Base-by-base conservation (phyloP, 2,797 vertebrate genomes). In the Lerista edwardsae region DNA sequence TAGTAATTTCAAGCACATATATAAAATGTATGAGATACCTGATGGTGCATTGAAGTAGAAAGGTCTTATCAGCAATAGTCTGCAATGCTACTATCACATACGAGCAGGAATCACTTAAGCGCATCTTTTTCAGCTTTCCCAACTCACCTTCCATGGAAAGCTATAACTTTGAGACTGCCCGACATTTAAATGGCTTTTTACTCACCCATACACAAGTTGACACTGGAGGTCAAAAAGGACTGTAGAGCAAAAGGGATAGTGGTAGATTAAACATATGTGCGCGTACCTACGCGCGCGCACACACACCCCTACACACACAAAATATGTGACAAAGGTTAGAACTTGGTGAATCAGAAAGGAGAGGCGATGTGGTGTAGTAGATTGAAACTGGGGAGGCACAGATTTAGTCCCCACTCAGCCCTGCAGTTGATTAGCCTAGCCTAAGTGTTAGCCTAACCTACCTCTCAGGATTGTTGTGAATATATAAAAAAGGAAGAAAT, bases 1-100 rank as follows among this genome's bases (percentile, higher is more conserved):
- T 86, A 64, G 65, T 71, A 65, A 81, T 77, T 68, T 76, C 57
- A n/a, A 71, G 59, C 55, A 86, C 67, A 86, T 72, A 86, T 86
- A 86, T 86, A 86, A 86, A 86, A 86, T 86, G 84, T 73, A 86
- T 82, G 79, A 86, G 79, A 86, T 72, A 86, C 74, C 39, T 86
- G 74, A 69, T 55, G 41, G 79, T 55, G 57, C 79, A 81, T 74
- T 86, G 79, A 86, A 44, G 84, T 71, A 82, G 84, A 86, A 86
- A 86, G 79, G 84, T 71, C 73, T 86, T 86, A 82, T 86, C 84
- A 3, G 57, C 74, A 77, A 51, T 71, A 81, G 57, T 62, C 41
- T 82, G 74, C 61, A 64, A 86, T 82, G 79, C 65, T 62, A 36
- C 84, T 81, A 86, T 86, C 79, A 86, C 79, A 86, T 65, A 64